phyloP scores from a whole-genome alignment of 2,888 invertebrate genomes.

The Dendrolimus houi region DNA sequence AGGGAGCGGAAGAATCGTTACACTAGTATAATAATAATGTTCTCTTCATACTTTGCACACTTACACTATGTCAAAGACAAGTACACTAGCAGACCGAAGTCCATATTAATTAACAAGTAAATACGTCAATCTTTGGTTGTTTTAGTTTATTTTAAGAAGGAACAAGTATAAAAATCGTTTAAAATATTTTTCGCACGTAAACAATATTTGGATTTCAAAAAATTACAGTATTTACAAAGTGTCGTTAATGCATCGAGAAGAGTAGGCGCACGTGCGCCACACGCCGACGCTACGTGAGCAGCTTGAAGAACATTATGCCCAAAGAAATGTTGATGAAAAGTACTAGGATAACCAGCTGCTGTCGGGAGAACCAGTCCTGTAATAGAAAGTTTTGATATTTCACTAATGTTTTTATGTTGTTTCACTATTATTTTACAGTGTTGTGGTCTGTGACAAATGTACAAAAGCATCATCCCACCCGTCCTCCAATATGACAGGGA shows the following conservation, averaged over 20 bases:
- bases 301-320: slow-evolving; percentile 96
- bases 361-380: slow-evolving; percentile 97
- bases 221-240: slow-evolving; percentile 54
- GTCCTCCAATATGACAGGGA: no score
- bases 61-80: slow-evolving; percentile 59
- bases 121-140: slow-evolving; percentile 29
- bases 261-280: slow-evolving; percentile 55
- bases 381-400: slow-evolving; percentile 20
- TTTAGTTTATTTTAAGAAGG: slow-evolving; percentile 26
- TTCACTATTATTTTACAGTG: no score
- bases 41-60: slow-evolving; percentile 52
- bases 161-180: slow-evolving; percentile 32
- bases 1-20: slow-evolving; percentile 43
- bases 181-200: neutral
- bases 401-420: no score
- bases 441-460: no score
- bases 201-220: slow-evolving; percentile 34
- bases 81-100: slow-evolving; percentile 65
- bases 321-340: slow-evolving; percentile 95
- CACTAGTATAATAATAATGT: slow-evolving; percentile 29
- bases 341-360: slow-evolving; percentile 95
- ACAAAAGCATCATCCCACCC: no score
- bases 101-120: slow-evolving; percentile 46
- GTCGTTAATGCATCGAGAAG: slow-evolving; percentile 26
- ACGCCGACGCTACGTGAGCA: slow-evolving; percentile 91